Conservation (phyloP, 2,797 vertebrate genomes). For the Syncerus caffer region DNA sequence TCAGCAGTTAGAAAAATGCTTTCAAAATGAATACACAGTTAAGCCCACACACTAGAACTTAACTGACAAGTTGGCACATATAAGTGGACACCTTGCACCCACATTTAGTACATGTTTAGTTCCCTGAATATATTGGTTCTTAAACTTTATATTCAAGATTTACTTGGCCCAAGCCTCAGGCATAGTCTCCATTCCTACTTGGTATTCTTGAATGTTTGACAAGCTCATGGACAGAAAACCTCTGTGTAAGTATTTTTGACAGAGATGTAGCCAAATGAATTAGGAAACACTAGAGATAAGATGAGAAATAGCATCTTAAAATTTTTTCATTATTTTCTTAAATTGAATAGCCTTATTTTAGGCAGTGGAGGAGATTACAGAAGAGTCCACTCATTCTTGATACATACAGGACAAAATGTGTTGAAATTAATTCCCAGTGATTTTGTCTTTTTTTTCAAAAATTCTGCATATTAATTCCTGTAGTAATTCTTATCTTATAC, state of each 20-base stretch:
- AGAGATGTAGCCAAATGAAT: neutral
- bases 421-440: slow-evolving; percentile 69
- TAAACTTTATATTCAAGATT: slow-evolving; percentile 14
- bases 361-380: slow-evolving; percentile 64
- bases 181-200: neutral
- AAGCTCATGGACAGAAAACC: neutral
- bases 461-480: slow-evolving; percentile 61
- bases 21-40: slow-evolving; percentile 25
- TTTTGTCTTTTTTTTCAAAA: slow-evolving; percentile 66
- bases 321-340: slow-evolving; percentile 48
- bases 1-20: slow-evolving; percentile 52
- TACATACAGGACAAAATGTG: slow-evolving; percentile 53
- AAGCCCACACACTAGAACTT: neutral
- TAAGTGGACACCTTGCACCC: slow-evolving; percentile 41
- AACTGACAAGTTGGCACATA: slow-evolving; percentile 48
- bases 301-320: neutral
- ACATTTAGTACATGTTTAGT: slow-evolving; percentile 34
- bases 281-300: slow-evolving; percentile 48
- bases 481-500: slow-evolving; percentile 65
- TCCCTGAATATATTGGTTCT: neutral
- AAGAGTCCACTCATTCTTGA: neutral
- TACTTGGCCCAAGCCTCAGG: slow-evolving; percentile 29
- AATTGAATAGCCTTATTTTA: slow-evolving; percentile 68
- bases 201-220: neutral
- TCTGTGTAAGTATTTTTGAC: neutral